These are phyloP conservation scores for Drosophila melanogaster DNA, from an alignment of 1,140 invertebrate species.

Conservation along the genomic window DNA sequence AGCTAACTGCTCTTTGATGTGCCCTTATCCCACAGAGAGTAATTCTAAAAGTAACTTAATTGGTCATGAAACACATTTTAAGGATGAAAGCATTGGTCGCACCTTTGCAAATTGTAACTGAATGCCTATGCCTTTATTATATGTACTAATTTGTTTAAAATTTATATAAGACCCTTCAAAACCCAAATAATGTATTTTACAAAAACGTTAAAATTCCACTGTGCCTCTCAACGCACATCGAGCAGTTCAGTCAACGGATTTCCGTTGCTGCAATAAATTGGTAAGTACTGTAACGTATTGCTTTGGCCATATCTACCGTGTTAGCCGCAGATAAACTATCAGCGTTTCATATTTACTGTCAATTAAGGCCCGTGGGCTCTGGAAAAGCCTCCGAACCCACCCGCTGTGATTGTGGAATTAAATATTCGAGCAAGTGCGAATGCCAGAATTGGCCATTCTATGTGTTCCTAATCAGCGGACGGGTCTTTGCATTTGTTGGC, in stretches of 20 bases:
- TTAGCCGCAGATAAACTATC: conserved; percentile 52
- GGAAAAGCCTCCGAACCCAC: conserved; percentile 2
- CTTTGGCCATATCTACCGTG: background rate
- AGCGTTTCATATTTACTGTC: conserved; percentile 30
- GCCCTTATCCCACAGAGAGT: conserved; percentile 6
- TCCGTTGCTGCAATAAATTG: conserved; percentile 31
- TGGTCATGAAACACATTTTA: background rate
- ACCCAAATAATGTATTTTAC: too few relatives aligned
- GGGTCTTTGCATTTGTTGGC: conserved; percentile 4
- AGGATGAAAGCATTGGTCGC: background rate
- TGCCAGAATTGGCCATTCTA: conserved; percentile 20
- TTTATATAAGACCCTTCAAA: too few relatives aligned
- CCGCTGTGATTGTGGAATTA: conserved; percentile 49
- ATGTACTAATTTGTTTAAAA: too few relatives aligned
- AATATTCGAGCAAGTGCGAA: background rate
- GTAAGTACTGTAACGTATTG: conserved; percentile 23
- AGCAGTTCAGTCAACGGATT: background rate
- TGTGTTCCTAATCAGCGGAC: conserved; percentile 19
- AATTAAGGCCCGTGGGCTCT: conserved; percentile 17
- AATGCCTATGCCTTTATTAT: too few relatives aligned
- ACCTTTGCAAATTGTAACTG: too few relatives aligned
- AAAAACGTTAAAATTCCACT: too few relatives aligned
- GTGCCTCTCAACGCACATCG: background rate
- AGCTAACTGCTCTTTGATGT: conserved; percentile 5
- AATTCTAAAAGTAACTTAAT: background rate